phyloP scores from a whole-genome alignment of 2,113 vertebrate genomes.

The Andinoacara biseriatus region DNA sequence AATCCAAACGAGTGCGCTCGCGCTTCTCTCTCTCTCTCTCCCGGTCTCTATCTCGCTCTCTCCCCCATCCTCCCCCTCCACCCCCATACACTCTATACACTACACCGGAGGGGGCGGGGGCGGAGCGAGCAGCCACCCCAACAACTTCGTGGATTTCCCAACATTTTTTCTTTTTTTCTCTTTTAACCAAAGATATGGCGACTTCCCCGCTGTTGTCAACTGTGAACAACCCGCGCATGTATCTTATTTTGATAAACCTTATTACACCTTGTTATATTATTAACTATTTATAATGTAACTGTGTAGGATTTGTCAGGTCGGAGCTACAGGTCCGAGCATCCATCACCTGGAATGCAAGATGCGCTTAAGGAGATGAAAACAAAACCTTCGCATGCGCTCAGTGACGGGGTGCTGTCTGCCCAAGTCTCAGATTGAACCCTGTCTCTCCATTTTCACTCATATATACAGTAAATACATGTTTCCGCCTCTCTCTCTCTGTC shows the following conservation, averaged over 20 bases:
- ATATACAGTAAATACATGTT: constrained; percentile 14
- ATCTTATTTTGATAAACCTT: neutral
- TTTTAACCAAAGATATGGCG: neutral
- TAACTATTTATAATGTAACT: neutral
- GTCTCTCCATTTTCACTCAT: neutral
- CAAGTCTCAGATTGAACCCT: neutral
- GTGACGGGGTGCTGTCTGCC: no score
- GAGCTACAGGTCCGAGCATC: constrained; percentile 4
- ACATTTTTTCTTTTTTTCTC: neutral
- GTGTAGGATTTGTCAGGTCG: no score
- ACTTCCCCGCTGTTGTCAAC: neutral
- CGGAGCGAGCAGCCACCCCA: constrained; percentile 54
- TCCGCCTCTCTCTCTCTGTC: neutral
- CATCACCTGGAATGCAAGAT: neutral
- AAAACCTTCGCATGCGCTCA: no score
- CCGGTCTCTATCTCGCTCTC: constrained; percentile 37
- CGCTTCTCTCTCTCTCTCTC: constrained; percentile 24
- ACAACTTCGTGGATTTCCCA: constrained; percentile 48
- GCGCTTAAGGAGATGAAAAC: neutral
- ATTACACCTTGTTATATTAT: neutral
- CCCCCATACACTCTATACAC: constrained; percentile 2
- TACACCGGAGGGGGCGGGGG: constrained; percentile 28
- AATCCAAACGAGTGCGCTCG: constrained; percentile 58
- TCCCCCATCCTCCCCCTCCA: constrained; percentile 4
- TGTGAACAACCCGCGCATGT: no score